These are phyloP conservation scores for Mamestra configurata DNA, from an alignment of 1,140 invertebrate genomes.

Conservation along the genomic window DNA sequence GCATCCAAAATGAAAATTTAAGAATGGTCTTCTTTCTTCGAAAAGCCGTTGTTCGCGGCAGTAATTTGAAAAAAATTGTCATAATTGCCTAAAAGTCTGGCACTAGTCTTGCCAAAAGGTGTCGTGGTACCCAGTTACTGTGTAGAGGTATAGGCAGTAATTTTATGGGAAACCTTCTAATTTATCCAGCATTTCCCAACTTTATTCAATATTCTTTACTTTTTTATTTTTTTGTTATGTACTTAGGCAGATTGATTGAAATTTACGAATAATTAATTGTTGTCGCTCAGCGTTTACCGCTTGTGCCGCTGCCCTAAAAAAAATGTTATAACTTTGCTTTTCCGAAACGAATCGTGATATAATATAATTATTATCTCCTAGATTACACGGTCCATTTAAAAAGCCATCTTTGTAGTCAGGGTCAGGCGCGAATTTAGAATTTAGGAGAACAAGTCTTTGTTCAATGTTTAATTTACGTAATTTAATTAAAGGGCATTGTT, in stretches of 20 bases:
- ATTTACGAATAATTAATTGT: neutral
- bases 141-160: too few relatives aligned
- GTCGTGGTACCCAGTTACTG: too few relatives aligned
- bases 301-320: neutral
- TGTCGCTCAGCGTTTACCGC: neutral
- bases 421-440: neutral
- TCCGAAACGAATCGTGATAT: conserved; percentile 37
- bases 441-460: conserved; percentile 1
- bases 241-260: neutral
- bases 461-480: conserved; percentile 27
- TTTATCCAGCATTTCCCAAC: too few relatives aligned
- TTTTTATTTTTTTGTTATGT: too few relatives aligned
- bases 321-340: conserved; percentile 28
- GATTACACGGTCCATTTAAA: conserved; percentile 42
- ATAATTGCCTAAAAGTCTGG: too few relatives aligned
- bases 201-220: too few relatives aligned
- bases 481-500: conserved; percentile 9
- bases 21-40: too few relatives aligned
- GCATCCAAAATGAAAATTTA: too few relatives aligned
- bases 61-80: too few relatives aligned
- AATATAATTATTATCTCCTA: conserved; percentile 45
- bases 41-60: too few relatives aligned
- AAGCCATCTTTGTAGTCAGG: conserved; percentile 38
- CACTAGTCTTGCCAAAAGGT: too few relatives aligned
- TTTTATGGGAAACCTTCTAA: too few relatives aligned